Evolutionary conservation across 2,888 invertebrate genomes (phyloP).

Genomic region (Busseola fusca): DNA sequence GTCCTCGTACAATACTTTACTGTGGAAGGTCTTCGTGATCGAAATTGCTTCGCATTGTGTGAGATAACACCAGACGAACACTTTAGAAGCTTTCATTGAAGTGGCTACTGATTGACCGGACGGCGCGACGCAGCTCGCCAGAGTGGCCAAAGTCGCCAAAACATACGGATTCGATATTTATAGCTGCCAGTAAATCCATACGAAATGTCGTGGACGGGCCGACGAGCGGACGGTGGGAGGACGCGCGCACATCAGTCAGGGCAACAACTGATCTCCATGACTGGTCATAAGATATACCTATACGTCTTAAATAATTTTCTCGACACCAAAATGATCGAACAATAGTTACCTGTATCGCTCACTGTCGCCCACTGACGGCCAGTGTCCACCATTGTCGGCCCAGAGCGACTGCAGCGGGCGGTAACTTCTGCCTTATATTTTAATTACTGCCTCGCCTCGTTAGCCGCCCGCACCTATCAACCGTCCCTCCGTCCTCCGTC

Average conservation of each 20-base stretch:
- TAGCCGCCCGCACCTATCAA: slow-evolving; percentile 8
- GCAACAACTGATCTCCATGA: too few relatives aligned
- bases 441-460: slow-evolving; percentile 32
- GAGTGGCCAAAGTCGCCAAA: not conserved
- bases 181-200: slow-evolving; percentile 34
- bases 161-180: slow-evolving; percentile 7
- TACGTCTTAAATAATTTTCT: not conserved
- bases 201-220: not conserved
- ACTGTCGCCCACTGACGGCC: too few relatives aligned
- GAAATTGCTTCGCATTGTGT: slow-evolving; percentile 34
- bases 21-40: slow-evolving; percentile 14
- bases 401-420: not conserved
- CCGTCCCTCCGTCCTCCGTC: not conserved
- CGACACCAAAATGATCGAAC: not conserved
- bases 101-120: not conserved
- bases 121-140: not conserved
- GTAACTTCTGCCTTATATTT: slow-evolving; percentile 40
- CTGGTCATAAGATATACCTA: not conserved
- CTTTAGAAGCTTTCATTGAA: not conserved
- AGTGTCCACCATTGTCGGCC: too few relatives aligned
- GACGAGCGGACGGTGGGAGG: not conserved
- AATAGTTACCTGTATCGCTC: not conserved
- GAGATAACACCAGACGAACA: slow-evolving; percentile 6
- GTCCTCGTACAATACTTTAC: slow-evolving; percentile 11
- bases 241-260: not conserved